phyloP scores from a whole-genome alignment of 2,113 vertebrate genomes.

The Scalopus aquaticus region DNA sequence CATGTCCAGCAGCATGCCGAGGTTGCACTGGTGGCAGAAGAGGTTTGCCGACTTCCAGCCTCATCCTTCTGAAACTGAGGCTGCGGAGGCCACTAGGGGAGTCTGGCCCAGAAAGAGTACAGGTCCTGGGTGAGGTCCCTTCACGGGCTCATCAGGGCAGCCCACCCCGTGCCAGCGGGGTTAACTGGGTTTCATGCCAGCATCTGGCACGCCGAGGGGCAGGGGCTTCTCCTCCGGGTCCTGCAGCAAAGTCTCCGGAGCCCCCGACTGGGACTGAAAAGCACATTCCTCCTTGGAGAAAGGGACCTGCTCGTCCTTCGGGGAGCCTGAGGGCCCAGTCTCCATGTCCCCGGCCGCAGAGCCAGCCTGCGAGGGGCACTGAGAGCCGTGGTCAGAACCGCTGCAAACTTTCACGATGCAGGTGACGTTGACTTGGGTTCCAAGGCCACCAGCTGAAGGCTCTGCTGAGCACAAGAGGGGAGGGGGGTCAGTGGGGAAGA shows the following conservation, averaged over 20 bases:
- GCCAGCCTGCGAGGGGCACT: constrained; percentile 57
- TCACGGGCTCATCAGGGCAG: not conserved
- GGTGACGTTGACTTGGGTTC: constrained; percentile 81
- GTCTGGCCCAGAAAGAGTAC: not conserved
- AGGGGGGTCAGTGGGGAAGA: not conserved
- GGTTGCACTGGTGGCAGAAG: not conserved
- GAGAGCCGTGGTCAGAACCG: constrained; percentile 69
- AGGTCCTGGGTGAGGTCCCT: not conserved
- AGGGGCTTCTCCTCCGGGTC: constrained; percentile 66
- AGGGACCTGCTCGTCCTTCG: constrained; percentile 58
- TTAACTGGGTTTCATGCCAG: constrained; percentile 74
- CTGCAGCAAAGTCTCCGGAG: constrained; percentile 61
- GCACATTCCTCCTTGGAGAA: constrained; percentile 82
- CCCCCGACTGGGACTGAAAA: not conserved
- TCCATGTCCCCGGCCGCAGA: not conserved
- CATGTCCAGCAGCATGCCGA: not conserved
- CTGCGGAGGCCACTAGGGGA: not conserved
- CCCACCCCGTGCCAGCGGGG: not conserved
- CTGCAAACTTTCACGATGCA: constrained; percentile 82
- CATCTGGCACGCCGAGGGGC: constrained; percentile 75
- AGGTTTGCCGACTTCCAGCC: not conserved
- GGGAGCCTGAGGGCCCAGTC: not conserved
- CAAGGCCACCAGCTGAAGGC: not conserved
- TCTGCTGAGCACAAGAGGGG: constrained; percentile 70
- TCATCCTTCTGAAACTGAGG: not conserved